Percentiles rank a stretch among this genome's conserved stretches.
Evolutionary conservation across 1,140 invertebrate species (phyloP).

Genomic region (Aradophagus sp.): DNA sequence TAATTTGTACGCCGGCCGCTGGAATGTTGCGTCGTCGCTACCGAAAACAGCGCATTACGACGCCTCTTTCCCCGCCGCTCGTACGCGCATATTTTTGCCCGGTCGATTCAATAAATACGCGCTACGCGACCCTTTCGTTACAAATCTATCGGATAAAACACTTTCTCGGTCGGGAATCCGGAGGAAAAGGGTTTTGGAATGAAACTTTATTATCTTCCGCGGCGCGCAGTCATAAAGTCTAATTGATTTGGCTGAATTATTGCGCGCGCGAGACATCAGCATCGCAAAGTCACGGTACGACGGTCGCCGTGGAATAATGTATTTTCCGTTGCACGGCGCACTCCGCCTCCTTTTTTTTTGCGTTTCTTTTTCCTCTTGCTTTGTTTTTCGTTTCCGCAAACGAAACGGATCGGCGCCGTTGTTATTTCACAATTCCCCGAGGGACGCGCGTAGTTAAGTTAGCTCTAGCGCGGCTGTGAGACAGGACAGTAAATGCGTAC

Average conservation of each 20-base stretch:
- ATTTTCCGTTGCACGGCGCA: too few relatives aligned
- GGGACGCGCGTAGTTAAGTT: conserved; percentile 47
- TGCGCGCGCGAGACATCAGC: conserved; percentile 21
- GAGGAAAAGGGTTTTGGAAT: conserved; percentile 5
- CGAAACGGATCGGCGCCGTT: conserved; percentile 29
- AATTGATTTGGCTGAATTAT: conserved; percentile 42
- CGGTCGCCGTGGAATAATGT: conserved; percentile 29
- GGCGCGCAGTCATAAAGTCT: conserved; percentile 39
- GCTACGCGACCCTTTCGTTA: too few relatives aligned
- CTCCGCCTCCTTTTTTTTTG: too few relatives aligned
- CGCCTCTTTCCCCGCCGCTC: too few relatives aligned
- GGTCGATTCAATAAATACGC: conserved; percentile 24
- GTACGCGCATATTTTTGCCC: too few relatives aligned
- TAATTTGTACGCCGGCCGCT: too few relatives aligned
- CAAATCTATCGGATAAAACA: conserved; percentile 44
- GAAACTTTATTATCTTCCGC: conserved; percentile 36
- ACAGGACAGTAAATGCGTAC: conserved; percentile 63
- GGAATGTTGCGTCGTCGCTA: too few relatives aligned
- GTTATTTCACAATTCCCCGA: conserved; percentile 39
- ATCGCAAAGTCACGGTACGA: conserved; percentile 33
- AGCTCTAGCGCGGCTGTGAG: conserved; percentile 29
- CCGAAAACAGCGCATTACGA: too few relatives aligned
- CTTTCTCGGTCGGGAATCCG: conserved; percentile 18
- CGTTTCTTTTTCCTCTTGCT: too few relatives aligned
- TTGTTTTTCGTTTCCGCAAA: conserved; percentile 32